Evolutionary conservation across 2,797 vertebrate genomes (phyloP).

Genomic region (Siniperca undulata): DNA sequence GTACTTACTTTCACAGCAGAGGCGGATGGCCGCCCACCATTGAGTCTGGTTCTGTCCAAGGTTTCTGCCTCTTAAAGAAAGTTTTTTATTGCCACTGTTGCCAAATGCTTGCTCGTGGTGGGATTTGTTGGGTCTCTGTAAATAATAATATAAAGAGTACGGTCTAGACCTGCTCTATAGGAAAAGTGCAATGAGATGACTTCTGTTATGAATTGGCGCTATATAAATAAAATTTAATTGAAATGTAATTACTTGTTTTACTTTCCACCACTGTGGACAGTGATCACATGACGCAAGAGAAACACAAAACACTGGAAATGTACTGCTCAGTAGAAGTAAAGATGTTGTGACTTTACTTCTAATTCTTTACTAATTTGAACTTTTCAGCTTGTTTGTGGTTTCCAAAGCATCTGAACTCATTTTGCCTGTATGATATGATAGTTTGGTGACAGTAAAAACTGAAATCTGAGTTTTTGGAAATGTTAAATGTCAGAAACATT

Average conservation of each 20-base stretch:
- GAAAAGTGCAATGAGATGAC: too few species aligned
- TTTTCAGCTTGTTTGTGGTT: neutral
- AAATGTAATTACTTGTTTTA: too few species aligned
- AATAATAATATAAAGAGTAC: too few species aligned
- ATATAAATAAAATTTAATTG: too few species aligned
- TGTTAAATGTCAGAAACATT: constrained; percentile 14
- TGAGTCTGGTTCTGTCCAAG: too few species aligned
- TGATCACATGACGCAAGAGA: neutral
- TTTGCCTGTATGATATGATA: neutral
- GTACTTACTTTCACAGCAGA: neutral
- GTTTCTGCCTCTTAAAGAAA: too few species aligned
- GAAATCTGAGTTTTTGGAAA: constrained; percentile 9
- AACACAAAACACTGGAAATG: neutral
- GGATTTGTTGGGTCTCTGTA: too few species aligned
- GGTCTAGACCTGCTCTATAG: too few species aligned
- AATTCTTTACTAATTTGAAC: neutral
- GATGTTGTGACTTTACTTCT: neutral
- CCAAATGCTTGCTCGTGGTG: too few species aligned
- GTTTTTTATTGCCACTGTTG: too few species aligned
- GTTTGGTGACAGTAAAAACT: neutral
- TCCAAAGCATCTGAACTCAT: neutral
- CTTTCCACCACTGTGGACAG: neutral
- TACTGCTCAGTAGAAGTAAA: neutral
- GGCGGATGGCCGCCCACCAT: too few species aligned
- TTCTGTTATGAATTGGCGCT: too few species aligned